phyloP scores from a whole-genome alignment of 2,797 vertebrate genomes.

The Acanthiza pusilla region DNA sequence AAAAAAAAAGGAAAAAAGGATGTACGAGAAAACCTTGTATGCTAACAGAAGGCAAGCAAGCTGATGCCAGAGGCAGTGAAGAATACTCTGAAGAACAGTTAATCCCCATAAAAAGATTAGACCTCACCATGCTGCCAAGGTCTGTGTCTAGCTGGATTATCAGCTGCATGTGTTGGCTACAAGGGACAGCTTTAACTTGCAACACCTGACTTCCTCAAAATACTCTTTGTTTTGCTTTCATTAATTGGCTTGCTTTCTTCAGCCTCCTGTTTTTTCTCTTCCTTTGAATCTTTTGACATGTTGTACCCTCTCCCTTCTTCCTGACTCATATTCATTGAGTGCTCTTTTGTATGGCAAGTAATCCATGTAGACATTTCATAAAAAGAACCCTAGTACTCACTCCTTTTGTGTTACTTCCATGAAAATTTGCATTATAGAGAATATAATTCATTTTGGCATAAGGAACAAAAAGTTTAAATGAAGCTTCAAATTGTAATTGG shows the following conservation, averaged over 20 bases:
- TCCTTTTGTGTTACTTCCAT: constrained; percentile 8
- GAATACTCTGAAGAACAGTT: constrained; percentile 39
- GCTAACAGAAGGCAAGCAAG: constrained; percentile 17
- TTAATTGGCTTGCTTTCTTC: constrained; percentile 27
- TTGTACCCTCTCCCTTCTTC: not conserved
- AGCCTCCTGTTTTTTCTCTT: not conserved
- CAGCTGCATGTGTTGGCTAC: not conserved
- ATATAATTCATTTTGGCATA: constrained; percentile 18
- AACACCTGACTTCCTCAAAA: constrained; percentile 54
- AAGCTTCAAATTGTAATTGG: not conserved
- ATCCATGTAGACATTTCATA: not conserved
- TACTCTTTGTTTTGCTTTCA: constrained; percentile 38
- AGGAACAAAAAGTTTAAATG: constrained; percentile 17
- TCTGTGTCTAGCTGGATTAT: constrained; percentile 44
- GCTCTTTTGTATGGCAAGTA: constrained; percentile 34
- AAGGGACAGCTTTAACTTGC: constrained; percentile 44
- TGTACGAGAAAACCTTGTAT: not conserved
- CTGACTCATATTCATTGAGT: not conserved
- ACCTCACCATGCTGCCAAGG: not conserved
- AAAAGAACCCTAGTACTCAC: not conserved
- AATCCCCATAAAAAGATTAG: constrained; percentile 62
- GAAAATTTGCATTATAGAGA: constrained; percentile 35
- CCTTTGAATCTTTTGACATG: constrained; percentile 4
- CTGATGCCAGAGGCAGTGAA: not conserved
- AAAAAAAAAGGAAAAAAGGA: not conserved